A percentile compares a stretch with the other conserved stretches of the same genome.
Conservation (phyloP, 2,797 vertebrate species). For the Perodicticus potto region DNA sequence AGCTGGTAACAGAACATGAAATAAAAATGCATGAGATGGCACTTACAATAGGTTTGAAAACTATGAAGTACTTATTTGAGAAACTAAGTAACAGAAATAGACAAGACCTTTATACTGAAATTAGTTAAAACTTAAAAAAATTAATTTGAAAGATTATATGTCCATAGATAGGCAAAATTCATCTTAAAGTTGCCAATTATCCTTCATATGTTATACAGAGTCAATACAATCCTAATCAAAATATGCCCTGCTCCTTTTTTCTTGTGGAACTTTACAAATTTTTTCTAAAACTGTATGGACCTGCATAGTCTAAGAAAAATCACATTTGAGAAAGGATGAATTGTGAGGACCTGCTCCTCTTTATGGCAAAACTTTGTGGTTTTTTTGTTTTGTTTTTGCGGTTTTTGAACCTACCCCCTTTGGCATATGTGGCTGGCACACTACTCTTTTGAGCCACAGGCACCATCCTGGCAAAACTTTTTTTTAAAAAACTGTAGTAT, state of each 20-base stretch:
- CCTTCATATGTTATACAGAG: background rate
- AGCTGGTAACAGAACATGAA: background rate
- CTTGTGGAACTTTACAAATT: background rate
- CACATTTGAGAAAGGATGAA: background rate
- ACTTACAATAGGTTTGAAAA: background rate
- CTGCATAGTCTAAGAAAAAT: background rate
- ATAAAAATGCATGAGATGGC: background rate
- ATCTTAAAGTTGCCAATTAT: background rate
- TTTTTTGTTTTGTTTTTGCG: no score
- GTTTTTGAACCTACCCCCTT: no score
- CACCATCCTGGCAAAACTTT: background rate
- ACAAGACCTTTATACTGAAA: background rate
- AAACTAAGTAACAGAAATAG: background rate
- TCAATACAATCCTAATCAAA: background rate
- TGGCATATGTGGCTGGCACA: no score
- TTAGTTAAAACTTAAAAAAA: background rate
- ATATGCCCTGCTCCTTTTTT: background rate
- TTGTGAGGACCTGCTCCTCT: background rate
- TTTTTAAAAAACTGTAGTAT: background rate
- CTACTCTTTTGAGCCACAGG: no score
- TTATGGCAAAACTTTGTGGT: background rate
- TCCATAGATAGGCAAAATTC: background rate
- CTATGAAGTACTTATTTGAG: background rate
- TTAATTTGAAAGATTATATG: background rate
- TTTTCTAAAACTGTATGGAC: background rate